Base-by-base conservation (phyloP, 1,140 invertebrate species). In the Drosophila pachea region DNA sequence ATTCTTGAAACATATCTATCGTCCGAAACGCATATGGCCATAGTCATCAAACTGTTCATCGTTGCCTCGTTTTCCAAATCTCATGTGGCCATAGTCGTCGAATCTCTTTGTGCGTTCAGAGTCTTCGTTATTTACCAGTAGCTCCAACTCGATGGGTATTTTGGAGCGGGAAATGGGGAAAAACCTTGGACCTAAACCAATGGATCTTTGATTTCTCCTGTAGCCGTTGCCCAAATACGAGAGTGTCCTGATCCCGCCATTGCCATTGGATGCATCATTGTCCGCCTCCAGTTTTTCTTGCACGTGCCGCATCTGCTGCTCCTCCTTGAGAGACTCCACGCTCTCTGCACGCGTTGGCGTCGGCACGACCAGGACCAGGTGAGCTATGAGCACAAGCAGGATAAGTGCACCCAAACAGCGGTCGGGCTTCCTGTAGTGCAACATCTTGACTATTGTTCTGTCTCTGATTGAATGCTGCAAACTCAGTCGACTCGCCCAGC, bases 21-120 rank as follows among this genome's bases (percentile, higher is more conserved):
- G 64, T 16, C 93, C 93, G 65, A 93, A 93, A 72, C 92, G 84
- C 91, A 93, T 92, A 73, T 93, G 93, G 6, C 93, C 93, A 64
- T 93, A 93, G 68, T 93, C 92, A 64, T 93, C 92, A 70, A 91
- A 92, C 38, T 91, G 77, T 61, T 91, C 88, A 55, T 90, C 88
- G n/a, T 74, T 74, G 8, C 88, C 87, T 11, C 91, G 89, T 78
- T 92, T 92, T 0, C 92, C 92, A 73, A 93, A 93, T 69, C 92
- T 78, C 89, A 93, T 91, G 76, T 93, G 92, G 6, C 92, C 92
- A 73, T 93, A 93, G 76, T 93, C 93, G 58, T 93, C 92, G 22
- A 91, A 91, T 7, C 92, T 86, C 72, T 93, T 93, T 9, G 90
- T 89, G 4, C 91, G 68, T 38, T 91, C 89, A 11, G 91, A 91